phyloP scores from a whole-genome alignment of 1,140 invertebrate genomes.

The Lasioglossum baleicum region DNA sequence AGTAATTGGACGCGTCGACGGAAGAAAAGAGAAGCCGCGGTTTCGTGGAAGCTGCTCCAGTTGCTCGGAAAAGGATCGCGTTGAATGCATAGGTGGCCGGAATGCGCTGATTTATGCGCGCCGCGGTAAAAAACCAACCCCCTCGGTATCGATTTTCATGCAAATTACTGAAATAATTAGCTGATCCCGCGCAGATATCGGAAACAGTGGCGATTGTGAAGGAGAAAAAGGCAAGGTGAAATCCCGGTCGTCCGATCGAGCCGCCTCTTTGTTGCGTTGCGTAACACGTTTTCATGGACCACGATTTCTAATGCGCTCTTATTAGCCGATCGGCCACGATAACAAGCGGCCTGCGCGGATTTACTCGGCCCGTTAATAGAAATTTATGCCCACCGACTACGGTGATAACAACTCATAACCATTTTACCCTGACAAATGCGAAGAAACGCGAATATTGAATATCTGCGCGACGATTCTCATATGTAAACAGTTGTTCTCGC shows the following conservation, averaged over 20 bases:
- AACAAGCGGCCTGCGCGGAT: neutral
- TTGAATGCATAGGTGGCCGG: neutral
- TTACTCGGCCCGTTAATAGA: slow-evolving; percentile 5
- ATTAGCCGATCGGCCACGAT: slow-evolving; percentile 37
- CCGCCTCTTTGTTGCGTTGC: slow-evolving; percentile 49
- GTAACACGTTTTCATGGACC: slow-evolving; percentile 34
- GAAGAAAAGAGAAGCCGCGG: no score
- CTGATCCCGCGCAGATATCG: slow-evolving; percentile 75
- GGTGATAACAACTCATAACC: neutral
- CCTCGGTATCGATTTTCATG: slow-evolving; percentile 18
- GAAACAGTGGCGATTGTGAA: neutral
- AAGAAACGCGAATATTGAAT: no score
- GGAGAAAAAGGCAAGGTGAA: slow-evolving; percentile 11
- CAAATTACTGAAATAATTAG: slow-evolving; percentile 76
- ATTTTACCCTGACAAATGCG: no score
- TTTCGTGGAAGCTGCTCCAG: neutral
- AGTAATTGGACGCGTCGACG: no score
- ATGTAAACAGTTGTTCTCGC: no score
- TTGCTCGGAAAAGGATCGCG: neutral
- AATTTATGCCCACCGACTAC: slow-evolving; percentile 5
- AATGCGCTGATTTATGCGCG: neutral
- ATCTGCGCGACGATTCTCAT: no score
- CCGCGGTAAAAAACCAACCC: neutral
- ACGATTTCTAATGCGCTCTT: slow-evolving; percentile 36
- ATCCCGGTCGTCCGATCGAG: slow-evolving; percentile 13